Evolutionary conservation across 1,140 invertebrate genomes (phyloP), one percentile per base, ranked within the genome.

Genomic region (Bathynomus jamesi): DNA sequence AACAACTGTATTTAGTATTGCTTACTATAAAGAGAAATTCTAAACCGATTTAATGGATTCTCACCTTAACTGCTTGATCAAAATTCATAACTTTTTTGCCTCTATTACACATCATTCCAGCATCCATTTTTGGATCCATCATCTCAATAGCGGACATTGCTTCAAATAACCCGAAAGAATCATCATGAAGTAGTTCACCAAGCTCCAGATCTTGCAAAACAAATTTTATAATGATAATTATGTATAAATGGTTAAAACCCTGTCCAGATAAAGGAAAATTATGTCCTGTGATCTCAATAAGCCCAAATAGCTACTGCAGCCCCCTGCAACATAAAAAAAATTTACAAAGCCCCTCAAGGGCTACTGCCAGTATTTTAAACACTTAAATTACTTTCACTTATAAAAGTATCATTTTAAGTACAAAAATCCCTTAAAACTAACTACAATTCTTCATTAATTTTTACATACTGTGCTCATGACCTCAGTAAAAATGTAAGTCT

Each of bases 101-200:
- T 88, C 76, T 88, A 83, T 98, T 97, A 80, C 94, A 96, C 76
- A 95, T 82, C 95, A 99, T 98, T 27, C 96, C 96, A 60, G 95
- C 95, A 86, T 99, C 96, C 96, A 99, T 99, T 87, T 99, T 99
- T 0, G 95, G 95, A 83, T 99, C 96, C 96, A 98, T 98, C 93
- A 99, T 97, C 83, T 98, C 96, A 80, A 99, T 98, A 0, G 96
- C 96, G 8, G 95, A 97, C 96, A 99, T 99, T 0, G 96, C 96
- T 83, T 99, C 96, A 85, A 97, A 97, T 24, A 98, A 83, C 0
- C 94, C 94, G 87, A 99, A 95, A 24, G 92, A 82, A 66, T 92
- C 90, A 86, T 96, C 93, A 80, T 96, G 93, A 13, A 95, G 82
- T 11, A 97, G 82, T 83, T 97, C 93, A 21, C 94, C 94, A 53